Base-by-base conservation (phyloP, 2,797 vertebrate species). In the Anabas testudineus region DNA sequence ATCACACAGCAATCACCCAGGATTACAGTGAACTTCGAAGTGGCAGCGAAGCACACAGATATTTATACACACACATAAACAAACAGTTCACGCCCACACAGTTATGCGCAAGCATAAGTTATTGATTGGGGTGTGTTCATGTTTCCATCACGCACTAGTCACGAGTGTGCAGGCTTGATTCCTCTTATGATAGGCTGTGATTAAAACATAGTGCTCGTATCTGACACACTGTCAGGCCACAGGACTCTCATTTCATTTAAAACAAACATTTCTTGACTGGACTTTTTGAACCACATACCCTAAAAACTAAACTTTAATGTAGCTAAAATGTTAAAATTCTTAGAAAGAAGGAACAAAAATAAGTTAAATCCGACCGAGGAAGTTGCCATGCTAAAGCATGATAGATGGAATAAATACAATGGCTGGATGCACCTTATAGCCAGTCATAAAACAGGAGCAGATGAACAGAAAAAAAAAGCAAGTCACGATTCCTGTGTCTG, bases 401-500 rank as follows among this genome's bases (percentile, higher is more conserved):
- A 74, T 66, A 57, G 64, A 81, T 77, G 63, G 36, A 18, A 65
- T 72, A 32, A 76, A 83, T 62, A 52, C 19, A 46, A 58, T 18
- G 58, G 47, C 37, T 54, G 51, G 52, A 71, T 79, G 69, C 71
- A 70, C 51, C 49, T 71, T 60, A 60, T 63, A 77, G 71, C 67
- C 61, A 68, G 81, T 78, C 58, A 75, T 46, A 79, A 70, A 73
- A 55, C 54, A 68, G 49, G 62, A 55, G 62, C 59, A 71, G 58
- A 73, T 47, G 12, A 53, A 60, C 43, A 10, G 32, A 28, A 30
- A 34, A 49, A 34, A 49, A 65, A 76, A 71, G 53, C 42, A 48
- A 85, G 67, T 84, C 80, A 78, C 47, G 4, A 72, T 85, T 83
- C 74, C 36, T 37, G 62, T 51, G 57, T 49, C 65, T 76, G 56